phyloP scores from a whole-genome alignment of 2,113 vertebrate species.

The Ailurus styani region DNA sequence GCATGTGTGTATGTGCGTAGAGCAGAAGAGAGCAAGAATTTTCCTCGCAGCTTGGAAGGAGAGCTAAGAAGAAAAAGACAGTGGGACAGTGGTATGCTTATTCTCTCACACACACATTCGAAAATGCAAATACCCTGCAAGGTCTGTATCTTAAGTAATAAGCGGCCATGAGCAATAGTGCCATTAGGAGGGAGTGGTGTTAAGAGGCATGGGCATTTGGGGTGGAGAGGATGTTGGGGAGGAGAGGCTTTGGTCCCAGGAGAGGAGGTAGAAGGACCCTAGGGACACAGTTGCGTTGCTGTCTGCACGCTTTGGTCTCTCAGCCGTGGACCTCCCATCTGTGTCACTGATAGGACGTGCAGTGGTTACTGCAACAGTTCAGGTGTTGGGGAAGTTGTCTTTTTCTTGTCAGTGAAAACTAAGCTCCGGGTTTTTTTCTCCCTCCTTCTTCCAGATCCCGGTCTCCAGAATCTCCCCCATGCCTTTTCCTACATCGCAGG shows the following conservation, averaged over 20 bases:
- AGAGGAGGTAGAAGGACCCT: background rate
- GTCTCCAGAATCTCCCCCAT: constrained; percentile 89
- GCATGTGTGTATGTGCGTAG: background rate
- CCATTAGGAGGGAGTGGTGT: background rate
- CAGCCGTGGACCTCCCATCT: background rate
- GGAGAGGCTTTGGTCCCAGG: background rate
- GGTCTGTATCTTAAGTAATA: background rate
- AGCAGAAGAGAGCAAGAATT: background rate
- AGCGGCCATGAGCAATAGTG: background rate
- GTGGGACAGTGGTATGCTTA: background rate
- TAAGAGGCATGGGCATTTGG: background rate
- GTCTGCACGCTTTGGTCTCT: background rate
- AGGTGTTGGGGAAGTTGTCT: background rate
- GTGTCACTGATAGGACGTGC: background rate
- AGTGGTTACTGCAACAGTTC: background rate
- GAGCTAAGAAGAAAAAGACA: background rate
- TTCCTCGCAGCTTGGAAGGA: background rate
- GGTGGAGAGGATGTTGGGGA: background rate
- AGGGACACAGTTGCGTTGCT: background rate
- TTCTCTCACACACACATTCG: background rate
- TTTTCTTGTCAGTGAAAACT: constrained; percentile 26
- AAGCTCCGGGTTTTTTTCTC: background rate
- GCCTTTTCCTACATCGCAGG: constrained; percentile 87
- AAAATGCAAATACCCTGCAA: background rate
- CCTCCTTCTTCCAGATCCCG: constrained; percentile 86